A percentile compares a stretch with the other conserved stretches of the same genome.
Evolutionary conservation across 2,888 invertebrate genomes (phyloP).

Genomic region (Drosophila affinis): DNA sequence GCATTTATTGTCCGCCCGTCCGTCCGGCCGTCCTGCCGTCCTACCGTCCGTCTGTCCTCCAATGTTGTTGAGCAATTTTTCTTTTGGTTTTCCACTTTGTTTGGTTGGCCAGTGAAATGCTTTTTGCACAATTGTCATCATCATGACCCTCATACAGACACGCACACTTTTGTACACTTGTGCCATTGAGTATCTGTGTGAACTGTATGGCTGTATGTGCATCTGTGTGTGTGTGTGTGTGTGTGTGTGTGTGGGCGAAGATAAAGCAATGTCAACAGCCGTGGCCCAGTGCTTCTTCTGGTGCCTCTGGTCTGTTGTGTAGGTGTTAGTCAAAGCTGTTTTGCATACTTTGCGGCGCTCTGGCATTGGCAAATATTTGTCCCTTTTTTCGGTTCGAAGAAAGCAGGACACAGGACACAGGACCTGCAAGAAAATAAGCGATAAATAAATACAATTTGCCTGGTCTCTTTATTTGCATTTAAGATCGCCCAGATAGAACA

Average conservation of each 20-base stretch:
- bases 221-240: conserved; percentile 7
- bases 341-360: conserved; percentile 73
- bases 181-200: conserved; percentile 4
- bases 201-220: conserved; percentile 1
- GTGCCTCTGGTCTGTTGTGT: conserved; percentile 17
- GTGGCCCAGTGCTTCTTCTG: neutral
- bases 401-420: neutral
- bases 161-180: conserved; percentile 5
- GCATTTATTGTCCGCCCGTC: conserved; percentile 63
- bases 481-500: conserved; percentile 71
- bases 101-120: conserved; percentile 52
- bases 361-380: conserved; percentile 74
- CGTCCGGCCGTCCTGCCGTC: too few species aligned
- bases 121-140: conserved; percentile 72
- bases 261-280: conserved; percentile 35
- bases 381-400: conserved; percentile 56
- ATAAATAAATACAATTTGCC: conserved; percentile 78
- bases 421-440: conserved; percentile 69
- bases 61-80: conserved; percentile 52
- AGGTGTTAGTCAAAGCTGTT: conserved; percentile 73
- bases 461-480: conserved; percentile 70
- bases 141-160: conserved; percentile 67
- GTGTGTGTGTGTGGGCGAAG: conserved; percentile 20
- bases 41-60: neutral
- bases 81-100: conserved; percentile 71